Percentiles rank a stretch among this genome's conserved stretches.
Evolutionary conservation across 1,140 invertebrate genomes (phyloP).

Genomic region (Drosophila mojavensis): DNA sequence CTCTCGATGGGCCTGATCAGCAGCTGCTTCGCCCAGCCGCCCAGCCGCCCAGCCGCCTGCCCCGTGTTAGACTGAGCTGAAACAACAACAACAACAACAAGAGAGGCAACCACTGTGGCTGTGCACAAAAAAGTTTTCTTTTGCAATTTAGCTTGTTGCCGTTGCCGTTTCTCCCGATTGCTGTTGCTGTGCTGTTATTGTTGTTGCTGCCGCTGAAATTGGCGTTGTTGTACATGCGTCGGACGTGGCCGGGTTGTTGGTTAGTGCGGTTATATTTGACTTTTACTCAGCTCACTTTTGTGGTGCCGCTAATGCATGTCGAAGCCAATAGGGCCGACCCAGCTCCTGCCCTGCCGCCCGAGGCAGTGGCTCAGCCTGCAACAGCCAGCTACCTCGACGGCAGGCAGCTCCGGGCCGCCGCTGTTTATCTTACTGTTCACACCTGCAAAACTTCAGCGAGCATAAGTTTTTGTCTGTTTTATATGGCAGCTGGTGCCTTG

Average conservation of each 20-base stretch:
- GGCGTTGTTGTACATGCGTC: conserved; percentile 56
- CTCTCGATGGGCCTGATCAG: conserved; percentile 60
- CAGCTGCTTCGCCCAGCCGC: conserved; percentile 13
- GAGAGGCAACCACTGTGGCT: conserved; percentile 17
- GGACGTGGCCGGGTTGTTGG: conserved; percentile 59
- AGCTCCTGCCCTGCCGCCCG: not conserved
- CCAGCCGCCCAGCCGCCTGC: not conserved
- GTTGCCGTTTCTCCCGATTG: conserved; percentile 9
- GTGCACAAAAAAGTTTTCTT: conserved; percentile 74
- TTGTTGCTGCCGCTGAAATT: conserved; percentile 37
- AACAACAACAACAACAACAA: conserved; percentile 20
- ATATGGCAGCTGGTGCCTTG: conserved; percentile 29
- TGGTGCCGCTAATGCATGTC: conserved; percentile 76
- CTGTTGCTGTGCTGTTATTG: conserved; percentile 8
- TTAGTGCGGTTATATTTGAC: conserved; percentile 73
- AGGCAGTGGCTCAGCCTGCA: conserved; percentile 1
- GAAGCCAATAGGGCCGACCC: conserved; percentile 68
- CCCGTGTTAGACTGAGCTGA: conserved; percentile 9
- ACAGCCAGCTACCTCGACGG: not conserved
- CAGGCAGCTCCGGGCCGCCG: conserved; percentile 3
- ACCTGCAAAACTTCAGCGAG: conserved; percentile 72
- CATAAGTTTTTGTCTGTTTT: conserved; percentile 59
- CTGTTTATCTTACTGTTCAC: conserved; percentile 78
- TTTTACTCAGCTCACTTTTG: conserved; percentile 68
- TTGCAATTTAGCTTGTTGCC: conserved; percentile 77